phyloP scores from a whole-genome alignment of 2,797 vertebrate genomes.

The Pseudochirops corinnae region DNA sequence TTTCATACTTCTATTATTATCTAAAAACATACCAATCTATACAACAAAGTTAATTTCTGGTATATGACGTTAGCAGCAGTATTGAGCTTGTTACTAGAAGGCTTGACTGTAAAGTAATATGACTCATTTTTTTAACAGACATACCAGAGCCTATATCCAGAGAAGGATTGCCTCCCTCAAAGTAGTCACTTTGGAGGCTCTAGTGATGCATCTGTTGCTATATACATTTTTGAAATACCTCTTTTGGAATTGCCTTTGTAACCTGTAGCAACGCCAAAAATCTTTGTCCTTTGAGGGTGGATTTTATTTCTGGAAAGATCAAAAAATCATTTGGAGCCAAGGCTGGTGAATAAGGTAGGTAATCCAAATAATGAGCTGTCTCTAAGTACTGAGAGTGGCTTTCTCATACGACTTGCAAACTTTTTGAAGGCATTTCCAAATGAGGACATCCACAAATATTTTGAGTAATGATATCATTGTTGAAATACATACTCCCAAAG shows the following conservation, averaged over 20 bases:
- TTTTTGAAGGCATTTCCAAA: slow-evolving; percentile 18
- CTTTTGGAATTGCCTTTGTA: slow-evolving; percentile 47
- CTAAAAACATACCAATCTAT: neutral
- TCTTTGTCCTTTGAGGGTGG: slow-evolving; percentile 47
- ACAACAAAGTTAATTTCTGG: slow-evolving; percentile 31
- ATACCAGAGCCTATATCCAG: slow-evolving; percentile 41
- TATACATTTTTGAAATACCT: slow-evolving; percentile 12
- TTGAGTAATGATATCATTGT: slow-evolving; percentile 24
- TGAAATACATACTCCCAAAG: slow-evolving; percentile 30
- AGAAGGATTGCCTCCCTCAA: neutral
- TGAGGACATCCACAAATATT: slow-evolving; percentile 50
- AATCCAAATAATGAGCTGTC: slow-evolving; percentile 49
- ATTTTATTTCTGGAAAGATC: slow-evolving; percentile 59
- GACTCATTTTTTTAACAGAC: slow-evolving; percentile 33
- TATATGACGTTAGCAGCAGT: slow-evolving; percentile 16
- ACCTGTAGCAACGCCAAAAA: slow-evolving; percentile 34
- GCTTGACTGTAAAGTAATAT: slow-evolving; percentile 8
- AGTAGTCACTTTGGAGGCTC: slow-evolving; percentile 20
- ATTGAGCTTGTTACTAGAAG: slow-evolving; percentile 48
- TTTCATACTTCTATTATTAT: slow-evolving; percentile 27
- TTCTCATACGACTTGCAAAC: neutral
- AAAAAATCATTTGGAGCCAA: slow-evolving; percentile 15
- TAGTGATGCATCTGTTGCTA: slow-evolving; percentile 22
- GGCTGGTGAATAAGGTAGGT: slow-evolving; percentile 27
- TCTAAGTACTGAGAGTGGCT: slow-evolving; percentile 31